These are phyloP conservation scores for Eumerus sabulonum DNA, from an alignment of 2,888 invertebrate genomes.

Conservation along the genomic window DNA sequence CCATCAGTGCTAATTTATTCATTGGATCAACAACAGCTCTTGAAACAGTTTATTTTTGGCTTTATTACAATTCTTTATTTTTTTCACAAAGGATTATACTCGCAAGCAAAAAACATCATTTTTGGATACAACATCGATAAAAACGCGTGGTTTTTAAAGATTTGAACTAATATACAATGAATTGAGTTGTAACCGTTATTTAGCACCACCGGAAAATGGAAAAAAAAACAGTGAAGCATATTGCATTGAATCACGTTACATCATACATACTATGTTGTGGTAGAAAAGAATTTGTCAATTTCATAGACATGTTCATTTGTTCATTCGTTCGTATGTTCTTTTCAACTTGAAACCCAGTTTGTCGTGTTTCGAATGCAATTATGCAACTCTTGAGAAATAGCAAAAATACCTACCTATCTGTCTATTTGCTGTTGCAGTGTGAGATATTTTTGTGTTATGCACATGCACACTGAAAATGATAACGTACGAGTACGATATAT, in stretches of 20 bases:
- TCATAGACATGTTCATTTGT: too few relatives aligned
- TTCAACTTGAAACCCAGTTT: neutral
- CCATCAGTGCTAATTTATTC: conserved; percentile 79
- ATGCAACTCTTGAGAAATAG: conserved; percentile 60
- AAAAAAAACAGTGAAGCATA: conserved; percentile 56
- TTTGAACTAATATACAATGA: neutral
- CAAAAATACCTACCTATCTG: neutral
- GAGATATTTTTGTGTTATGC: conserved; percentile 59
- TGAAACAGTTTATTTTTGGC: conserved; percentile 34
- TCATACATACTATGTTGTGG: conserved; percentile 44
- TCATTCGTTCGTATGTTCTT: neutral
- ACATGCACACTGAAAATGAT: conserved; percentile 43
- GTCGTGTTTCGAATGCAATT: conserved; percentile 50
- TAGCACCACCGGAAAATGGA: too few relatives aligned
- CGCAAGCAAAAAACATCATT: neutral
- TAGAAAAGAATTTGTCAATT: conserved; percentile 38
- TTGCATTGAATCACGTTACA: conserved; percentile 49
- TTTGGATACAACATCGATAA: neutral
- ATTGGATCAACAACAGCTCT: conserved; percentile 77
- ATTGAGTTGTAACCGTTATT: conserved; percentile 34
- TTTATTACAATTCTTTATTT: too few relatives aligned
- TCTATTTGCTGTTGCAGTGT: conserved; percentile 29
- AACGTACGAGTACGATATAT: conserved; percentile 25
- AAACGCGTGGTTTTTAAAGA: neutral
- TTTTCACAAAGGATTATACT: conserved; percentile 18